These are phyloP conservation scores for Tinamus guttatus DNA, from an alignment of 2,113 vertebrate genomes.

Conservation along the genomic window DNA sequence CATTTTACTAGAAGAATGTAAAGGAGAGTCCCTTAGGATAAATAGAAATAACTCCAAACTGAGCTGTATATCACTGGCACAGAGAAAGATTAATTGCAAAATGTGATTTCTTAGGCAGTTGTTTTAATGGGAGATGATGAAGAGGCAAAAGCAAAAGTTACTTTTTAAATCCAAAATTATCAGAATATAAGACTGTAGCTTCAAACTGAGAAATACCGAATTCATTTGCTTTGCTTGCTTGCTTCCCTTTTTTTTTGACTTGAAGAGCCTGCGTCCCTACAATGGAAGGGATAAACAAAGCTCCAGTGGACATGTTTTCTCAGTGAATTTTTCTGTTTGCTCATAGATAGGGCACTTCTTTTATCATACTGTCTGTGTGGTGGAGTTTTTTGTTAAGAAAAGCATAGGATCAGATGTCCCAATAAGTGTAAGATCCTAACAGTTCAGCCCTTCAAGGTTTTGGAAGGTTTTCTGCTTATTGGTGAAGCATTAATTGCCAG, in stretches of 20 bases:
- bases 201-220: background rate
- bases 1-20: background rate
- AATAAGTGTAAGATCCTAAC: background rate
- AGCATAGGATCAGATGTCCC: background rate
- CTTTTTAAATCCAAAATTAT: background rate
- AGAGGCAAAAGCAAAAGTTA: background rate
- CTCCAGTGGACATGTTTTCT: background rate
- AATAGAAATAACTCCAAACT: background rate
- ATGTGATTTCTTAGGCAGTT: fast-evolving
- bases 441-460: background rate
- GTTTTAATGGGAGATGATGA: background rate
- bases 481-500: background rate
- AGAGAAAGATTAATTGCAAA: background rate
- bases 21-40: background rate
- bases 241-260: background rate
- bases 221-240: background rate
- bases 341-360: fast-evolving
- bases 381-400: background rate
- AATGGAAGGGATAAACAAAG: background rate
- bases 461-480: background rate
- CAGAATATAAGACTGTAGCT: background rate
- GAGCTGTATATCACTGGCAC: background rate
- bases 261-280: background rate
- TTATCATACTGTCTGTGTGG: background rate
- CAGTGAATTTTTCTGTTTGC: background rate